Conservation (phyloP, 2,888 invertebrate species). For the Endotricha flammealis region DNA sequence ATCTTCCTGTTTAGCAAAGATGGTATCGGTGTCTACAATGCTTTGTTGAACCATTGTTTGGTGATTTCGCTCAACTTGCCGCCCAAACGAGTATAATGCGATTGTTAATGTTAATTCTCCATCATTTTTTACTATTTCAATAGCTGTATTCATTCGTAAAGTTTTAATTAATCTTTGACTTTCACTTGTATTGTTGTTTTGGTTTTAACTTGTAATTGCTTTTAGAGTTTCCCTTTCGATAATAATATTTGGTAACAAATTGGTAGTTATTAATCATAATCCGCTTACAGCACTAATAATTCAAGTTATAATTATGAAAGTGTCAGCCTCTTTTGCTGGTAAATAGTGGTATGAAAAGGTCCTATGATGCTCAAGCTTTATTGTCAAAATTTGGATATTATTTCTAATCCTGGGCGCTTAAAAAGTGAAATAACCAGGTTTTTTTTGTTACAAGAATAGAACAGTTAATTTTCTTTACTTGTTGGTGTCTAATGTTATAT, state of each 20-base stretch:
- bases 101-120: constrained; percentile 36
- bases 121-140: constrained; percentile 38
- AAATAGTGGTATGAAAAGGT: no score
- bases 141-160: constrained; percentile 45
- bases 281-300: no score
- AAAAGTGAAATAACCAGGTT: no score
- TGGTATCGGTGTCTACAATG: constrained; percentile 6
- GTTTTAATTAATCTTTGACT: constrained; percentile 54
- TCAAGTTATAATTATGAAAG: no score
- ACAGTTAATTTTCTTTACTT: no score
- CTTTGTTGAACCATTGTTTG: constrained; percentile 42
- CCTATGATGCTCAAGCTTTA: no score
- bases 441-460: no score
- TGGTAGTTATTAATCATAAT: not conserved
- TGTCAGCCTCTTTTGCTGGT: no score
- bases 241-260: constrained; percentile 3
- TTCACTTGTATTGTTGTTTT: constrained; percentile 38
- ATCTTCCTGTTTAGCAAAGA: constrained; percentile 1
- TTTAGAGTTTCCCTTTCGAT: not conserved
- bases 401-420: no score
- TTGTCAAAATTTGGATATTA: no score
- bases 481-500: no score
- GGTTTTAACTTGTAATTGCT: not conserved
- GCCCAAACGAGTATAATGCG: constrained; percentile 23
- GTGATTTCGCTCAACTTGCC: constrained; percentile 36